A percentile compares a stretch with the other conserved stretches of the same genome.
phyloP scores from a whole-genome alignment of 1,140 invertebrate genomes.

The Hyles vespertilio region DNA sequence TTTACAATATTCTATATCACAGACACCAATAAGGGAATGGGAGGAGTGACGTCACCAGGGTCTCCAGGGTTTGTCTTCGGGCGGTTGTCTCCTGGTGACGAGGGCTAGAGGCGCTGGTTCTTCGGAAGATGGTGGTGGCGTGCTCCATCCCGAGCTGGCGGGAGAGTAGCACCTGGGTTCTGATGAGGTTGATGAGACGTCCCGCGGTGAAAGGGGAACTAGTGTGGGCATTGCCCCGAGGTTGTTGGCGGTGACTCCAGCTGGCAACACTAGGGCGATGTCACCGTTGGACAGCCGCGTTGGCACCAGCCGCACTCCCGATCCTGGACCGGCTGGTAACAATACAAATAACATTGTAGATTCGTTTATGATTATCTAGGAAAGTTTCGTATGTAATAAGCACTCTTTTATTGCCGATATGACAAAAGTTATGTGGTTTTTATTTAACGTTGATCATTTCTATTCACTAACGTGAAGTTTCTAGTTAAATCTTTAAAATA shows the following conservation, averaged over 20 bases:
- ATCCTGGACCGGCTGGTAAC: slow-evolving; percentile 78
- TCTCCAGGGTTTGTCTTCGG: slow-evolving; percentile 80
- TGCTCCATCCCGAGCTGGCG: slow-evolving; percentile 60
- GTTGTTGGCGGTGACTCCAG: slow-evolving; percentile 72
- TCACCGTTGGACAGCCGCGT: slow-evolving; percentile 87
- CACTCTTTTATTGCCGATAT: too few relatives aligned
- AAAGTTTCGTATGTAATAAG: slow-evolving; percentile 2
- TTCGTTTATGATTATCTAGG: background rate
- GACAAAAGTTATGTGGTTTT: too few relatives aligned
- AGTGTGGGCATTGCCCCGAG: slow-evolving; percentile 78
- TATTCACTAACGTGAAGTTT: too few relatives aligned
- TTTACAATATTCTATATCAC: slow-evolving; percentile 51
- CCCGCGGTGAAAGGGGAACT: slow-evolving; percentile 83
- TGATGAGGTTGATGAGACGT: slow-evolving; percentile 79
- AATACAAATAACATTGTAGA: slow-evolving; percentile 1
- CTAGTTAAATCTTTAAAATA: too few relatives aligned
- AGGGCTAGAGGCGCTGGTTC: slow-evolving; percentile 81
- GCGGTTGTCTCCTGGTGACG: slow-evolving; percentile 79
- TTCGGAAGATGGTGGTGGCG: slow-evolving; percentile 48
- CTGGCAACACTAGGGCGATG: slow-evolving; percentile 85
- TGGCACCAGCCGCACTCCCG: slow-evolving; percentile 86
- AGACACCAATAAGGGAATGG: slow-evolving; percentile 41
- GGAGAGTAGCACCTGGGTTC: slow-evolving; percentile 66
- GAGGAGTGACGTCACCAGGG: slow-evolving; percentile 79
- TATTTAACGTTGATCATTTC: background rate